These are phyloP conservation scores for Cyprinus carpio DNA, from an alignment of 2,113 vertebrate species.

Conservation along the genomic window DNA sequence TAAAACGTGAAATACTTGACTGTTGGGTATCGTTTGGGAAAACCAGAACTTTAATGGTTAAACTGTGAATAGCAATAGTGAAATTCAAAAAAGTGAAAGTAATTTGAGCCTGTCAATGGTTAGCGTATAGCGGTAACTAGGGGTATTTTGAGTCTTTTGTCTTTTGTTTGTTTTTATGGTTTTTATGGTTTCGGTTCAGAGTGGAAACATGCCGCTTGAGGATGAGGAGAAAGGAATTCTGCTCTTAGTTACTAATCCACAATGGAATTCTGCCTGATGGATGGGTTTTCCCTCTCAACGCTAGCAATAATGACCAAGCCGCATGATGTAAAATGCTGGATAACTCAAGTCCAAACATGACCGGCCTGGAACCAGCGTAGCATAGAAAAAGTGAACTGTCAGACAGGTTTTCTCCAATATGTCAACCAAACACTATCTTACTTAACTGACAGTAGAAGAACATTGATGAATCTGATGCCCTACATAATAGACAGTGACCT, in stretches of 20 bases:
- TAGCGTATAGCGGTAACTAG: background rate
- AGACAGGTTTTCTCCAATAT: background rate
- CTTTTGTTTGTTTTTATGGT: background rate
- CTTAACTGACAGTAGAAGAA: background rate
- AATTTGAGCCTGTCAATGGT: background rate
- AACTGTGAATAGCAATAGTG: background rate
- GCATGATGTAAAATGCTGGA: background rate
- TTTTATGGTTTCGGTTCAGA: constrained; percentile 41
- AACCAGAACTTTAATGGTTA: background rate
- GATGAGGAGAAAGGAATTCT: constrained; percentile 61
- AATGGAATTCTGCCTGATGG: constrained; percentile 66
- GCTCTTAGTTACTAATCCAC: constrained; percentile 75
- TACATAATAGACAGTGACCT: background rate
- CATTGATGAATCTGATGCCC: background rate
- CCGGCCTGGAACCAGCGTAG: background rate
- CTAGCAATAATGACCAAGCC: constrained; percentile 50
- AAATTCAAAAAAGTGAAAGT: background rate
- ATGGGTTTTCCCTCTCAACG: constrained; percentile 46
- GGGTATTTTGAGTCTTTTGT: background rate
- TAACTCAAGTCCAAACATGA: constrained; percentile 12
- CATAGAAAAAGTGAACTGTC: background rate
- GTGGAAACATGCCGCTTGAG: constrained; percentile 50
- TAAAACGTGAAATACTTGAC: background rate
- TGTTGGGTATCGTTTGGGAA: background rate
- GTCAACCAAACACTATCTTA: background rate